Percentiles rank a stretch among this genome's conserved stretches.
phyloP scores from a whole-genome alignment of 2,797 vertebrate species.

The Cercopithecus mitis region DNA sequence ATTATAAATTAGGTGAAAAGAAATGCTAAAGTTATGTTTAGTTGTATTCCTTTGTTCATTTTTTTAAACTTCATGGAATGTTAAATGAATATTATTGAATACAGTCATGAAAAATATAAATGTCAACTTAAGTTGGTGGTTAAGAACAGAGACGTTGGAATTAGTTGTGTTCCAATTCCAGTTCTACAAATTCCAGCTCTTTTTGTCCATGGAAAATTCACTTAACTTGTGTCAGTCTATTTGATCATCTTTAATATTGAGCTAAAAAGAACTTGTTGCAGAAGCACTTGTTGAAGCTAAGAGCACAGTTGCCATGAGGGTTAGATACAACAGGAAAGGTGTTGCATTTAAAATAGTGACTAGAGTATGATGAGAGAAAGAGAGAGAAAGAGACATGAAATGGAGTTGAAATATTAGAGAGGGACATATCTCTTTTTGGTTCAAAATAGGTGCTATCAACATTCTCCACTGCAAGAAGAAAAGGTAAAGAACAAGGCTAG shows the following conservation, averaged over 20 bases:
- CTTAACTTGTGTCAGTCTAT: not conserved
- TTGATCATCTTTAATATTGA: not conserved
- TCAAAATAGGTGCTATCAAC: not conserved
- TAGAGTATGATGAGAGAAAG: not conserved
- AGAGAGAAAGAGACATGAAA: not conserved
- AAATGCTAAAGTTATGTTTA: not conserved
- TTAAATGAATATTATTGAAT: not conserved
- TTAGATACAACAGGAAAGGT: not conserved
- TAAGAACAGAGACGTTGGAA: not conserved
- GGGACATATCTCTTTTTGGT: not conserved
- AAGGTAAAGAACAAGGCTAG: not conserved
- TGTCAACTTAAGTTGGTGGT: not conserved
- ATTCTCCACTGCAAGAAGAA: not conserved
- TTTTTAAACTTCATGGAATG: not conserved
- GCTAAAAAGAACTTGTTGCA: not conserved
- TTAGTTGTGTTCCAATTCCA: slow-evolving; percentile 4
- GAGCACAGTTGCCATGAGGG: not conserved
- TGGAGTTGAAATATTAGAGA: not conserved
- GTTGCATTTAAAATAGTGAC: not conserved
- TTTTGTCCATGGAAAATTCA: not conserved
- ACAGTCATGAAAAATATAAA: not conserved
- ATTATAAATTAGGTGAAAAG: not conserved
- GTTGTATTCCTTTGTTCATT: not conserved
- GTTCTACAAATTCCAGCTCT: not conserved
- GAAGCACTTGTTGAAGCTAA: not conserved